Percentiles rank a stretch among this genome's conserved stretches.
Evolutionary conservation across 1,140 invertebrate species (phyloP).

Genomic region (Limonius californicus): DNA sequence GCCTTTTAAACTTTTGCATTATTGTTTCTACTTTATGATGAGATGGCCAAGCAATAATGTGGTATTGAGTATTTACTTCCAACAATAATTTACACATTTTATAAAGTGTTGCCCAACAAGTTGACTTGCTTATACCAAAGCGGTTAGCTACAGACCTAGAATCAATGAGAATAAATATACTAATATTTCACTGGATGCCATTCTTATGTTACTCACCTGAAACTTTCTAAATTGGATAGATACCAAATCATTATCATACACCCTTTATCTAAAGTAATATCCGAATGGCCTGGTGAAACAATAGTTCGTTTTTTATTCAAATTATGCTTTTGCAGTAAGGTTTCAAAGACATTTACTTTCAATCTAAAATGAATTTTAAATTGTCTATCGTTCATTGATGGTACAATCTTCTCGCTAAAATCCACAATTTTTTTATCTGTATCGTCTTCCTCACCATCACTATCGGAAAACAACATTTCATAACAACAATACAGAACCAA

Average conservation of each 20-base stretch:
- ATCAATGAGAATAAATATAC: not conserved
- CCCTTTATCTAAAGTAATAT: not conserved
- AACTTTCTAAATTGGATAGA: constrained; percentile 19
- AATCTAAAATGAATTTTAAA: not conserved
- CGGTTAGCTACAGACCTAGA: constrained; percentile 16
- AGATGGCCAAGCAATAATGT: constrained; percentile 17
- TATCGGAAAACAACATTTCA: no score
- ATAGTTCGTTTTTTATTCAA: no score
- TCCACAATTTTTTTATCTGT: constrained; percentile 25
- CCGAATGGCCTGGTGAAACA: not conserved
- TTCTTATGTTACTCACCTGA: constrained; percentile 12
- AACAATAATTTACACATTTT: constrained; percentile 14
- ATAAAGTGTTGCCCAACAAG: constrained; percentile 21
- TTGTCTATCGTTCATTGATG: not conserved
- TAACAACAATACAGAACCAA: no score
- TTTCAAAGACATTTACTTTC: not conserved
- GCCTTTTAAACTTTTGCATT: not conserved
- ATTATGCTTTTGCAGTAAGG: not conserved
- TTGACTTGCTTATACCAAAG: constrained; percentile 21
- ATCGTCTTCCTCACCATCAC: no score
- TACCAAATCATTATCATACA: constrained; percentile 13
- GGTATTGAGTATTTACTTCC: constrained; percentile 14
- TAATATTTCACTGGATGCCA: no score
- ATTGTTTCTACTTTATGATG: not conserved
- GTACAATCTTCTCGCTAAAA: constrained; percentile 15